phyloP scores from a whole-genome alignment of 2,888 invertebrate genomes.

The Silvanus unidentatus region DNA sequence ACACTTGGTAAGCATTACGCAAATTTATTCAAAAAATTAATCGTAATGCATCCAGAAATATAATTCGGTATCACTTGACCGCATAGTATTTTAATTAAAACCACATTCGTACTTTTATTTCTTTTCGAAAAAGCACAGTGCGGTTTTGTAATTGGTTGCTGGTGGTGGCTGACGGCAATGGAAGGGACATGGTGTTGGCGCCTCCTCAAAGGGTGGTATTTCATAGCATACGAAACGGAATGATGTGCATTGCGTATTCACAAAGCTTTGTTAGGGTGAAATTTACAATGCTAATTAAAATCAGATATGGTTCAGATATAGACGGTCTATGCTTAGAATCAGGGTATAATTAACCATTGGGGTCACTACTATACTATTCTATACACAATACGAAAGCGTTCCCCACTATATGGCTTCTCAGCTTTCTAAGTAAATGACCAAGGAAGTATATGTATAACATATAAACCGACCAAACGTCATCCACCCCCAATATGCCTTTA shows the following conservation, averaged over 20 bases:
- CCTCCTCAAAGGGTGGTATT: constrained; percentile 7
- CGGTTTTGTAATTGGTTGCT: constrained; percentile 6
- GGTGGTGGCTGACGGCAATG: too few relatives aligned
- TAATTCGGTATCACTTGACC: too few relatives aligned
- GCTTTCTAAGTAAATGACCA: neutral
- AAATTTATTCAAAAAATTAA: too few relatives aligned
- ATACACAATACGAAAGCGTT: constrained; percentile 1
- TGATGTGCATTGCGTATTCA: constrained; percentile 21
- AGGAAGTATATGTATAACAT: neutral
- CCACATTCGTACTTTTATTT: neutral
- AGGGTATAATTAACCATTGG: constrained; percentile 11
- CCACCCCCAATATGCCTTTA: too few relatives aligned
- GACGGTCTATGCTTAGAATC: constrained; percentile 7
- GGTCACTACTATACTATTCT: constrained; percentile 7
- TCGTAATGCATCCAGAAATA: too few relatives aligned
- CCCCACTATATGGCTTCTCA: neutral
- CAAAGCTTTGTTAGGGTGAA: constrained; percentile 25
- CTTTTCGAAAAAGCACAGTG: constrained; percentile 3
- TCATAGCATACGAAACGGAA: constrained; percentile 3
- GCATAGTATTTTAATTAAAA: too few relatives aligned
- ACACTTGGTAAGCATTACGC: too few relatives aligned
- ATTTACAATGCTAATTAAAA: constrained; percentile 31
- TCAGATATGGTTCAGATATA: constrained; percentile 20
- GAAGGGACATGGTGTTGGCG: neutral
- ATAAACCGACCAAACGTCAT: too few relatives aligned